Evolutionary conservation across 2,797 vertebrate species (phyloP).

Genomic region (Sarcoramphus papa): DNA sequence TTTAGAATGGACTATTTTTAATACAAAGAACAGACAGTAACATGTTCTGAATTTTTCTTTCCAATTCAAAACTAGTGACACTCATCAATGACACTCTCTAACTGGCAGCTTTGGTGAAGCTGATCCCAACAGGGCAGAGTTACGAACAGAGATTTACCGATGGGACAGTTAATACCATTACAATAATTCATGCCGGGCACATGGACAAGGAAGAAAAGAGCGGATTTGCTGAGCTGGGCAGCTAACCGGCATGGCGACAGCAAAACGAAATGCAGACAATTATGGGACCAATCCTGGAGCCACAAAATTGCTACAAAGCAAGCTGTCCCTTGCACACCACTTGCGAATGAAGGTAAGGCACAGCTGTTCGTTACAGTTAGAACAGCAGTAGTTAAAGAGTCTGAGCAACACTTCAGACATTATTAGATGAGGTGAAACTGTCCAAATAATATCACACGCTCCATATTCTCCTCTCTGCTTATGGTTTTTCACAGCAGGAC

Average conservation of each 20-base stretch:
- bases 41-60: not conserved
- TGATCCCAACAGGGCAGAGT: not conserved
- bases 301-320: not conserved
- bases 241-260: not conserved
- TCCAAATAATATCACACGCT: not conserved
- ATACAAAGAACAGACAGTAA: not conserved
- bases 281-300: not conserved
- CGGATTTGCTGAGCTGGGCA: not conserved
- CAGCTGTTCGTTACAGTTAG: no score
- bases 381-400: not conserved
- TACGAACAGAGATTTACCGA: not conserved
- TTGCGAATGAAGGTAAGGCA: fast-evolving
- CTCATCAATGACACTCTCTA: no score
- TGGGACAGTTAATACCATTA: not conserved
- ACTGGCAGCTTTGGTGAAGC: not conserved
- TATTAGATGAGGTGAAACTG: not conserved
- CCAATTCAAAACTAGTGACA: not conserved
- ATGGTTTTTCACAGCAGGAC: not conserved
- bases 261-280: not conserved
- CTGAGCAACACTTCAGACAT: not conserved
- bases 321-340: not conserved
- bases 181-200: not conserved
- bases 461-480: not conserved
- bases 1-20: not conserved
- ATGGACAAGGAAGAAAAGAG: not conserved